Base-by-base conservation (phyloP, 2,888 invertebrate species). In the Oscheius sp. region DNA sequence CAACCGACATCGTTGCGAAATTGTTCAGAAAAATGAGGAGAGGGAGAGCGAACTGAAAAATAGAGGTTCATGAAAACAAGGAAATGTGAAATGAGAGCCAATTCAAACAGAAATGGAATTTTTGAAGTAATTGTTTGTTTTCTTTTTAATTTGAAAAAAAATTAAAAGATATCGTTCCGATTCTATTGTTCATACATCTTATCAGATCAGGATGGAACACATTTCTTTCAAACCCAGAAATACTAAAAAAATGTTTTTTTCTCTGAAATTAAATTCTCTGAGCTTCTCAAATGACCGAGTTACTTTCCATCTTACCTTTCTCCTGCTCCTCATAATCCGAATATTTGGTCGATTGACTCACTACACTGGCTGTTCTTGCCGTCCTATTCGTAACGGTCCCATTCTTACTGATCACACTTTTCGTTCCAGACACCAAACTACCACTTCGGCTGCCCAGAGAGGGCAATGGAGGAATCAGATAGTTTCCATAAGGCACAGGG, bases 1-100 rank as follows among this genome's bases (percentile, higher is more conserved):
- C 73, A 68, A 8, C 71, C 38, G 2, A 75, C 71, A 54, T 74
- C 68, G 67, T 76, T 70, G 33, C 67, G 64, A 26, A 73, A 73
- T 0, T 73, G 73, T 14, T 70, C 65, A 26, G 68, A 54, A 17
- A 32, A 56, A n/a, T 14, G 20, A 12, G 22, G 4, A 3, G 47
- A 47, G 12, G 47, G 36, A 8, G 36, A 36, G 8, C 36, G 8
- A 14, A 14, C 36, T 36, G 8, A 36, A 8, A 36, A n/a, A n/a
- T n/a, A n/a, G n/a, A n/a, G n/a, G n/a, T n/a, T n/a, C n/a, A n/a
- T n/a, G n/a, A n/a, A n/a, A n/a, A n/a, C n/a, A n/a, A n/a, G n/a
- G n/a, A n/a, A n/a, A n/a, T n/a, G n/a, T n/a, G n/a, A n/a, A n/a
- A n/a, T n/a, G n/a, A n/a, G n/a, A n/a, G n/a, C n/a, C n/a, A n/a